These are phyloP conservation scores for Darevskia nairensis DNA, from an alignment of 2,797 vertebrate species.

Conservation along the genomic window DNA sequence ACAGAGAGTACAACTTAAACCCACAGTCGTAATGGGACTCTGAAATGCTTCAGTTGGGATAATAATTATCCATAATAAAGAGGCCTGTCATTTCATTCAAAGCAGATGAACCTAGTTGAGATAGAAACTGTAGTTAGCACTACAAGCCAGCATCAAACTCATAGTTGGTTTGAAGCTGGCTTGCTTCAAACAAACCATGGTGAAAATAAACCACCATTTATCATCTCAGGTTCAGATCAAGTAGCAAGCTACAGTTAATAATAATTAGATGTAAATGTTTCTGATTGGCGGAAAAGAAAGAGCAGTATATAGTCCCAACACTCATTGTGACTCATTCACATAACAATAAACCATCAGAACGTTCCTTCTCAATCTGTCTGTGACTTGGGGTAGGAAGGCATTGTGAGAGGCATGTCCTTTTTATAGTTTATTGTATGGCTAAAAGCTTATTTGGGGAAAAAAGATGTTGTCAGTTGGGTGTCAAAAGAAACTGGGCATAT, in stretches of 20 bases:
- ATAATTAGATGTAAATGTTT: not conserved
- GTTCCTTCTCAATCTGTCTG: not conserved
- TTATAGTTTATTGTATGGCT: not conserved
- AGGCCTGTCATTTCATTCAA: not conserved
- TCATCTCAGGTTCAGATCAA: not conserved
- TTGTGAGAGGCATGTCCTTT: not conserved
- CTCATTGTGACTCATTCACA: not conserved
- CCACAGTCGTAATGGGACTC: not conserved
- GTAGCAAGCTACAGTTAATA: not conserved
- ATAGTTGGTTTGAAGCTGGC: not conserved
- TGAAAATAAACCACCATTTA: not conserved
- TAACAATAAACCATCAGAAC: not conserved
- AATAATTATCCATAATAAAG: not conserved
- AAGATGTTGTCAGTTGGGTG: not conserved
- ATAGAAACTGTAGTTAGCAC: not conserved
- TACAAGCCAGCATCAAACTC: not conserved
- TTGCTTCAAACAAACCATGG: not conserved
- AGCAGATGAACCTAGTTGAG: not conserved
- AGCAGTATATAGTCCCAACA: not conserved
- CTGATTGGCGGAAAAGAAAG: not conserved
- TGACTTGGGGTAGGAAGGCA: no score
- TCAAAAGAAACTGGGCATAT: not conserved
- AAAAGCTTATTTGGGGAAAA: not conserved
- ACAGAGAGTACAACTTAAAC: not conserved
- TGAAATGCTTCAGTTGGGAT: not conserved